These are phyloP conservation scores for Periophthalmus modestus DNA, from an alignment of 2,113 vertebrate species.

Conservation along the genomic window DNA sequence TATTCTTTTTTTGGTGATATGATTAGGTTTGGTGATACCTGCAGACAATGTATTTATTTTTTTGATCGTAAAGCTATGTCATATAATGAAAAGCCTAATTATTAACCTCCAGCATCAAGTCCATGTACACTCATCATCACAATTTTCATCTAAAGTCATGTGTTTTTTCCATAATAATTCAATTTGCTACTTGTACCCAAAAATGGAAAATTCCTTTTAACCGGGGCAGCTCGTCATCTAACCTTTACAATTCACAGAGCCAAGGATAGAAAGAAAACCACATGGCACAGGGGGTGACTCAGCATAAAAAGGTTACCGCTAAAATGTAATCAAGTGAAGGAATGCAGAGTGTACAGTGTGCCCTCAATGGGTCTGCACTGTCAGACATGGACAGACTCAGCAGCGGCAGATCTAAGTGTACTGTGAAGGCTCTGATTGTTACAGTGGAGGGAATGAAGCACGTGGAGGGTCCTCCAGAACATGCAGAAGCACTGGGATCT, in stretches of 20 bases:
- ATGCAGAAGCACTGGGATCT: conserved; percentile 20
- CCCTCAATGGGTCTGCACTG: neutral
- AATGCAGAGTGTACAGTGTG: conserved; percentile 28
- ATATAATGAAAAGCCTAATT: too few relatives aligned
- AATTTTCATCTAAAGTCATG: neutral
- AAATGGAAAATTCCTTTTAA: neutral
- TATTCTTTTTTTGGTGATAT: too few relatives aligned
- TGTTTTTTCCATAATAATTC: neutral
- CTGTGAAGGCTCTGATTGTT: conserved; percentile 6
- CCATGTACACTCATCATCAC: too few relatives aligned
- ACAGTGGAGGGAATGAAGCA: conserved; percentile 43
- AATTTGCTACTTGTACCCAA: neutral
- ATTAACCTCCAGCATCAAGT: neutral
- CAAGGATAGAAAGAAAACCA: conserved; percentile 12
- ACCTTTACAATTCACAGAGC: conserved; percentile 1
- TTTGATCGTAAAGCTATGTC: too few relatives aligned
- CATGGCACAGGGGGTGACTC: conserved; percentile 43
- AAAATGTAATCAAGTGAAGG: conserved; percentile 42
- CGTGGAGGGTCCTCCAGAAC: conserved; percentile 28
- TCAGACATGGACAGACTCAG: conserved; percentile 13
- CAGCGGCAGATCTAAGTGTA: neutral
- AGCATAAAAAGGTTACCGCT: conserved; percentile 33
- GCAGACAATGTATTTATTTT: too few relatives aligned
- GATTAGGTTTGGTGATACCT: too few relatives aligned
- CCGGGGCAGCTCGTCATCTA: neutral